Conservation (phyloP, 2,888 invertebrate species). For the Pyrochroa serraticornis region DNA sequence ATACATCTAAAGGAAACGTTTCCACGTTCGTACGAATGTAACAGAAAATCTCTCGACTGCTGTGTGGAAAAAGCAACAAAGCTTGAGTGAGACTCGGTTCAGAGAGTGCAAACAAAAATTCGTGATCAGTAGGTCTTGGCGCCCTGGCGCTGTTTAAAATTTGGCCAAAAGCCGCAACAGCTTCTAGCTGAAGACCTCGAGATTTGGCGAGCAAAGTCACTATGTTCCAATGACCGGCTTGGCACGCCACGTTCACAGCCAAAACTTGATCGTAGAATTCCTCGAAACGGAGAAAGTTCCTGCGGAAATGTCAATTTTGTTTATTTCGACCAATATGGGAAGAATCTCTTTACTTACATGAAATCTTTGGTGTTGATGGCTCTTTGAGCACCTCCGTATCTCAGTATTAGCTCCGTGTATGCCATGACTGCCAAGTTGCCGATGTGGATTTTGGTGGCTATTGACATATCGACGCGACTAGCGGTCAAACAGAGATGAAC, state of each 20-base stretch:
- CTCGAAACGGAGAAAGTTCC: slow-evolving; percentile 66
- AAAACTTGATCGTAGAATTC: slow-evolving; percentile 69
- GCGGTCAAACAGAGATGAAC: slow-evolving; percentile 63
- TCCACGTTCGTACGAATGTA: slow-evolving; percentile 50
- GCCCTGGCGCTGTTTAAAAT: slow-evolving; percentile 54
- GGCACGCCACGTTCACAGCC: slow-evolving; percentile 68
- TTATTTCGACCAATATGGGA: neutral
- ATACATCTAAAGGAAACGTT: slow-evolving; percentile 47
- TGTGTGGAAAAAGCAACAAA: slow-evolving; percentile 50
- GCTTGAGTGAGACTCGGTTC: slow-evolving; percentile 55
- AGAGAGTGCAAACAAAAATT: slow-evolving; percentile 52
- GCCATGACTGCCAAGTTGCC: slow-evolving; percentile 71
- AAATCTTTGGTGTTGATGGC: slow-evolving; percentile 58
- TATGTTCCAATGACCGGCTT: slow-evolving; percentile 67
- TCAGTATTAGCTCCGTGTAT: slow-evolving; percentile 64
- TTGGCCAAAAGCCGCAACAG: slow-evolving; percentile 63
- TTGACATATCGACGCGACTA: slow-evolving; percentile 63
- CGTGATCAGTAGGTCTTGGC: slow-evolving; percentile 46
- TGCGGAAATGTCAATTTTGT: slow-evolving; percentile 37
- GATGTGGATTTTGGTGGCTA: slow-evolving; percentile 67
- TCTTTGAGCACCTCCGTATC: slow-evolving; percentile 51
- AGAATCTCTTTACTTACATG: slow-evolving; percentile 61
- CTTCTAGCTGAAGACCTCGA: slow-evolving; percentile 64
- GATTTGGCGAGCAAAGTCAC: slow-evolving; percentile 59
- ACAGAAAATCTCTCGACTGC: slow-evolving; percentile 49